These are phyloP conservation scores for Polylopha cassiicola DNA, from an alignment of 2,888 invertebrate genomes.

Conservation along the genomic window DNA sequence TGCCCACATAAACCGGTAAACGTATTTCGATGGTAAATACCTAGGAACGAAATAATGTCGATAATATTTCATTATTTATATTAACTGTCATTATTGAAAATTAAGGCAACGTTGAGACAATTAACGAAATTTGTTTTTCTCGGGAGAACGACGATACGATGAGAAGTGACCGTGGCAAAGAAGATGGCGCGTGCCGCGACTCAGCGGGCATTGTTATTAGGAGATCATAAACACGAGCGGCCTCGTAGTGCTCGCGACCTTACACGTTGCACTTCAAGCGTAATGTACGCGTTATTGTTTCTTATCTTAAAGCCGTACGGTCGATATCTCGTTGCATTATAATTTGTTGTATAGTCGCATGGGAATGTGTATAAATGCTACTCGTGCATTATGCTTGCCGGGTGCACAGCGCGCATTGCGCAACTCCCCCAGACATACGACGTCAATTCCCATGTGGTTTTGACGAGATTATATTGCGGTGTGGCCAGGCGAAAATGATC, in stretches of 20 bases:
- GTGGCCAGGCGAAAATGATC: too few relatives aligned
- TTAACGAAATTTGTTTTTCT: neutral
- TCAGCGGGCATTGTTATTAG: slow-evolving; percentile 65
- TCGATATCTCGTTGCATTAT: slow-evolving; percentile 26
- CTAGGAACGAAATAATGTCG: too few relatives aligned
- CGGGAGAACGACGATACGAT: neutral
- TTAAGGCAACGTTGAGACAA: too few relatives aligned
- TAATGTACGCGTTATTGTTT: slow-evolving; percentile 15
- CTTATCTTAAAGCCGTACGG: slow-evolving; percentile 23
- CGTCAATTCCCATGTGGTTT: too few relatives aligned
- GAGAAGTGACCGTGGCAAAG: slow-evolving; percentile 25
- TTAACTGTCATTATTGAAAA: too few relatives aligned
- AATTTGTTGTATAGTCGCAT: slow-evolving; percentile 32
- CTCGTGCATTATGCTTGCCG: slow-evolving; percentile 51
- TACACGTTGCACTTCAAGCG: slow-evolving; percentile 17
- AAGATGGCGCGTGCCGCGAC: slow-evolving; percentile 71
- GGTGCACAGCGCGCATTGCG: slow-evolving; percentile 74
- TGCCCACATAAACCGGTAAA: too few relatives aligned
- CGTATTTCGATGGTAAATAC: too few relatives aligned
- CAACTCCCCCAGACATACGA: slow-evolving; percentile 72
- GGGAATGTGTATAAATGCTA: slow-evolving; percentile 47
- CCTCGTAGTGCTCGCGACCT: slow-evolving; percentile 24
- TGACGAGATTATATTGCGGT: too few relatives aligned
- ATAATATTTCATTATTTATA: too few relatives aligned
- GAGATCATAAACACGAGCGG: slow-evolving; percentile 36